Evolutionary conservation across 2,113 vertebrate species (phyloP).

Genomic region (Sorex araneus): DNA sequence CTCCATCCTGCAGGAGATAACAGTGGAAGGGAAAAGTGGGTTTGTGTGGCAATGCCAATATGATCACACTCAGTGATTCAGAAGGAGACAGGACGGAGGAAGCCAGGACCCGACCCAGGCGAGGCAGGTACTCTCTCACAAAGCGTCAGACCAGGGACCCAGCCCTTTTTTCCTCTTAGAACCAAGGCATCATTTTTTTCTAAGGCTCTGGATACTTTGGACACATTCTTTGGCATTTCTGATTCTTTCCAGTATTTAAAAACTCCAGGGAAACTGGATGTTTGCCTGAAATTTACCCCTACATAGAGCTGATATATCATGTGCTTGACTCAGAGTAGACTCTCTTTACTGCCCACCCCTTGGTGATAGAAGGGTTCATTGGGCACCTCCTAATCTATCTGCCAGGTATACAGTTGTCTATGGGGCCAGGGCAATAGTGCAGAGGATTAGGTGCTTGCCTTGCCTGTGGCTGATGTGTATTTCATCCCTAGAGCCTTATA

Average conservation of each 20-base stretch:
- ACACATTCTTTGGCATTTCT: neutral
- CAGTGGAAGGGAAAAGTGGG: neutral
- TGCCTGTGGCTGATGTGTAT: too few species aligned
- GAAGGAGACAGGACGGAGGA: too few species aligned
- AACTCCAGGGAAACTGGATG: neutral
- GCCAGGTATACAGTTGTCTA: neutral
- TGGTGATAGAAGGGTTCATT: neutral
- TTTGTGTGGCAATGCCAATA: neutral
- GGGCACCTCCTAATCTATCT: neutral
- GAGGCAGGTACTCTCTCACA: too few species aligned
- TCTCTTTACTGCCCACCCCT: neutral
- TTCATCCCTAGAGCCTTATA: too few species aligned
- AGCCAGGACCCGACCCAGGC: too few species aligned
- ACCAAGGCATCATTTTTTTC: neutral
- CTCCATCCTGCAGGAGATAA: neutral
- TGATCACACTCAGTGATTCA: too few species aligned
- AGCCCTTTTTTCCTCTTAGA: neutral
- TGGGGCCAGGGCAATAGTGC: too few species aligned
- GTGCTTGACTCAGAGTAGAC: neutral
- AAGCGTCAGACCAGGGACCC: too few species aligned
- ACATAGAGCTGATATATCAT: neutral
- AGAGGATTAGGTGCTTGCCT: too few species aligned
- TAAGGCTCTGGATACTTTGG: neutral
- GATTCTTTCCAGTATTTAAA: slow-evolving; percentile 19
- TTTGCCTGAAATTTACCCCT: neutral